phyloP scores from a whole-genome alignment of 2,113 vertebrate genomes.

The Myrmophylax atrothorax region DNA sequence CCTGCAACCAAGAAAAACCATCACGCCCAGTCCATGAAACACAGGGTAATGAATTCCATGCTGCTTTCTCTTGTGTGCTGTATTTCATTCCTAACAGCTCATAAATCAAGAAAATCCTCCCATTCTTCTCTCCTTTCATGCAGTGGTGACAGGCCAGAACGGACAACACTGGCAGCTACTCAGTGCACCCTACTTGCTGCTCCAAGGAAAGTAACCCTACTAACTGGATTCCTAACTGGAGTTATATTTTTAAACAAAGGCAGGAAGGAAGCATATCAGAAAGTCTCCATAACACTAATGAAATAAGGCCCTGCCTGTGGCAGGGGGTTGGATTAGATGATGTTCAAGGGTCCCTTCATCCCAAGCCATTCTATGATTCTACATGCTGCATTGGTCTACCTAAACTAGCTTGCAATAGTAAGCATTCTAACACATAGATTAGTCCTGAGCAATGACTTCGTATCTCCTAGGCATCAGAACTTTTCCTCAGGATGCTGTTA shows the following conservation, averaged over 20 bases:
- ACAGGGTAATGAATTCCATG: not conserved
- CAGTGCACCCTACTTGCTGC: fast-evolving
- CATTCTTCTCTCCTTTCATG: not conserved
- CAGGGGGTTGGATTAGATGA: not conserved
- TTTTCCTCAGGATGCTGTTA: not conserved
- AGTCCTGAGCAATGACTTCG: not conserved
- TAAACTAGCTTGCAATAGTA: not conserved
- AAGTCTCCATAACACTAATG: not conserved
- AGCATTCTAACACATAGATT: not conserved
- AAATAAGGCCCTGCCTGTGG: not conserved
- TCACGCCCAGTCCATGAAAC: fast-evolving
- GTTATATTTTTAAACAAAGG: not conserved
- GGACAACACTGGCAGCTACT: not conserved
- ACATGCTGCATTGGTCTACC: not conserved
- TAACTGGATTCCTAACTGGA: not conserved
- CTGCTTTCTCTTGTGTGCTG: not conserved
- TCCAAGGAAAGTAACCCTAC: not conserved
- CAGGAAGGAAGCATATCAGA: not conserved
- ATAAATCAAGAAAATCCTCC: not conserved
- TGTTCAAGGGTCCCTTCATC: not conserved
- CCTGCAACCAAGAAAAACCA: not conserved
- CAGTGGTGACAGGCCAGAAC: not conserved
- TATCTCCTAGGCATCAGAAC: not conserved
- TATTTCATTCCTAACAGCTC: not conserved
- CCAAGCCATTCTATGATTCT: not conserved